Base-by-base conservation (phyloP, 2,113 vertebrate genomes). In the Irena cyanogastra region DNA sequence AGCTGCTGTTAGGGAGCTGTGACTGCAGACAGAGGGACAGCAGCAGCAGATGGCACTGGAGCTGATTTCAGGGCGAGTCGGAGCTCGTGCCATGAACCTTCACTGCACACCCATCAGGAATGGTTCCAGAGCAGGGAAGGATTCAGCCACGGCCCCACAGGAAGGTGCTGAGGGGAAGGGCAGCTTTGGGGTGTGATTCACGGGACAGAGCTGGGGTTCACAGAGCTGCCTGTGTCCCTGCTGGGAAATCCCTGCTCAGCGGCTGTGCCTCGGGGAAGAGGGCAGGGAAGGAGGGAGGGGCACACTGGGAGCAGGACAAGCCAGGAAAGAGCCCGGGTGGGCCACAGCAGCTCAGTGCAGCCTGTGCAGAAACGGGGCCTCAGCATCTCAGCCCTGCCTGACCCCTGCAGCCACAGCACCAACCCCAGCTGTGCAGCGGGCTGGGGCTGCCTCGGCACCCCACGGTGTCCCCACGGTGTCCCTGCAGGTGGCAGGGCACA, bases 281-380 rank as follows among this genome's bases (percentile, higher is more conserved):
- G 33, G 28, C 17, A 13, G 9, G 26, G 31, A 20, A 10, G 39
- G 64, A 23, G 35, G 45, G n/a, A 42, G 13, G 33, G 37, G 24
- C 2, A 3, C 7, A 2, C 45, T 16, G 39, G 15, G 3, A 47
- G 30, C 16, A 71, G 52, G 22, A 24, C 28, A 3, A 75, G 59
- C 5, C 44, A 26, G 70, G 11, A 1, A 13, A 33, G 20, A 0
- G 30, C 6, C 10, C 6, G 7, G 63, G 3, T 8, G 66, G 42
- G 13, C 4, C 35, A 3, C 6, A 1, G 2, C 31, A 12, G 5
- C 41, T 26, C 60, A 5, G n/a, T 2, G 68, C 60, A 42, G 47
- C 42, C 77, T 12, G 49, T 1, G 50, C 42, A 7, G 1, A 14
- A 47, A 5, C 28, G 1, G 2, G 21, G 66, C 53, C 59, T 14